Percentiles rank a stretch among this genome's conserved stretches.
Evolutionary conservation across 64 coral and sea anemone genomes (phyloP).

Genomic region (Platygyra sinensis): DNA sequence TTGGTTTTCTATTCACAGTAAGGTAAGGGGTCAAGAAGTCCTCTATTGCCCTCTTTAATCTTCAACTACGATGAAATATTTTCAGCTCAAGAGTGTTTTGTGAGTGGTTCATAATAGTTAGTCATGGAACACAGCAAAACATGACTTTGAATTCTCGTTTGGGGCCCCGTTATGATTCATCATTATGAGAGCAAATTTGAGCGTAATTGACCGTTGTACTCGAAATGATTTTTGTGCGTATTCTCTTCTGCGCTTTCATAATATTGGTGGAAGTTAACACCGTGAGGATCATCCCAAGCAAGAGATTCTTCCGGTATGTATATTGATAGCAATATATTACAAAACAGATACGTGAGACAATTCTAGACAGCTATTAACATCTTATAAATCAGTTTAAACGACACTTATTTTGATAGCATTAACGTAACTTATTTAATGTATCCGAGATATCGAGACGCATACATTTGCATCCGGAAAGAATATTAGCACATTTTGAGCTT

Average conservation of each 20-base stretch:
- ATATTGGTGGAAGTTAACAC: background rate
- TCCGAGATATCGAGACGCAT: no score
- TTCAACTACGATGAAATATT: background rate
- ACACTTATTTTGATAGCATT: no score
- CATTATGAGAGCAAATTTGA: background rate
- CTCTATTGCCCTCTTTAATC: background rate
- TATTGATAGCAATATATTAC: background rate
- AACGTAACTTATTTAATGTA: no score
- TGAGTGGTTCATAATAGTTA: background rate
- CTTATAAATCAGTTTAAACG: background rate
- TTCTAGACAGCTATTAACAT: background rate
- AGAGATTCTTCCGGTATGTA: background rate
- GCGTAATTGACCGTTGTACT: background rate
- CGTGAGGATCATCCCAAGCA: background rate
- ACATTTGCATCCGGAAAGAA: no score
- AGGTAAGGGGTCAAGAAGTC: slow-evolving; percentile 7
- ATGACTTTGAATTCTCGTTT: background rate
- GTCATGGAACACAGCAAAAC: background rate
- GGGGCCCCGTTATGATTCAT: background rate
- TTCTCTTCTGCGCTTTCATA: background rate
- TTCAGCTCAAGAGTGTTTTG: background rate
- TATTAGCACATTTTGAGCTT: no score
- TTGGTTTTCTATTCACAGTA: slow-evolving; percentile 21
- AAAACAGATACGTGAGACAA: background rate
- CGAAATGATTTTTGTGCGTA: background rate